Evolutionary conservation across 2,888 invertebrate species (phyloP), one percentile per base, ranked within the genome.

Genomic region (Lithophane leautieri): DNA sequence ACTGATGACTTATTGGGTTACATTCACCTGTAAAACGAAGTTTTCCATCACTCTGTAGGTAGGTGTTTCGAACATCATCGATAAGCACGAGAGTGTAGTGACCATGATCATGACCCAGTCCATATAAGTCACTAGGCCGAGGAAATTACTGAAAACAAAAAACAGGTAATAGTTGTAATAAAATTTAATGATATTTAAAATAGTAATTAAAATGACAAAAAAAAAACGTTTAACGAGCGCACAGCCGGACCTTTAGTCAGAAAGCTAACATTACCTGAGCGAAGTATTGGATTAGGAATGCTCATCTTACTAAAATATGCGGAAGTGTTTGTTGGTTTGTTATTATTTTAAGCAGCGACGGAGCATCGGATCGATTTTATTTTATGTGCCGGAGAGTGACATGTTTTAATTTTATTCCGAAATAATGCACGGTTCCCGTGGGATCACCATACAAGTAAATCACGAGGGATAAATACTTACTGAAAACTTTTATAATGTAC

Each of bases 61-160:
- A 0, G 99, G 99, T 0, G 99, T 99, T 96, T 99, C 99, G 91
- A 99, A 99, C 98, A 99, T 99, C 99, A 99, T 99, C 0, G 99
- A 99, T 70, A 99, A 97, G 93, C 99, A 99, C 0, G 99, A 99
- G 19, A 99, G 96, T 0, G 99, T 99, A 0, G 99, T 99, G 69
- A 99, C 98, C 93, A 99, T 98, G 84, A 99, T 99, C 99, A 99
- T 99, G 3, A 99, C 98, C 99, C 99, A 99, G 94, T 99, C 99
- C 91, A 99, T 97, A 93, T 99, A 99, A 0, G 99, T 99, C 28
- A 99, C 99, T 78, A 99, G 97, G 0, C 99, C 99, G 58, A 99
- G 97, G 91, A 99, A 98, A 93, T 99, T 99, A 91, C 99, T 99
- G 95, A 72, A 97, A 97, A 82, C 71, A 79, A 76, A 47, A 68